Base-by-base conservation (phyloP, 2,888 invertebrate species). In the Plutella xylostella region DNA sequence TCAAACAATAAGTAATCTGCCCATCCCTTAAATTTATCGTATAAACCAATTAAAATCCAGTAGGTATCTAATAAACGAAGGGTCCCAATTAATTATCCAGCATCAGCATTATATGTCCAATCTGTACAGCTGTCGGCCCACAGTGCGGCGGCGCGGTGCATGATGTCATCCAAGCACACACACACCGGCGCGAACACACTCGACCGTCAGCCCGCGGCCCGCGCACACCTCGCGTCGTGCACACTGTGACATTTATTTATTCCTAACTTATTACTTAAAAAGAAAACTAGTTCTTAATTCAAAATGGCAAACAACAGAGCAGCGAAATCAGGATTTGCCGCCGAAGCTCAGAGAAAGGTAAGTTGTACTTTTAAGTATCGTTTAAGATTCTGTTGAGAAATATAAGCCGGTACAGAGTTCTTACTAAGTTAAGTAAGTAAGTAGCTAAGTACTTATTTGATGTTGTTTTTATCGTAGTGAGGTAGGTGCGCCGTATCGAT, bases 301-400 rank as follows among this genome's bases (percentile, higher is more conserved):
- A 71, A 53, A 58, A 93, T 93, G 93, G 92, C 93, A 59, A 89
- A 86, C 76, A 90, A 92, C 86, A 86, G 95, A 73, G 94, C 94
- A 59, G 86, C 93, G 49, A 94, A 94, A 78, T 93, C 94, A 66
- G 97, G 97, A 89, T 94, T 96, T 86, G 97, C 96, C 60, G 96
- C 96, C 48, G 97, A 97, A 77, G 95, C 96, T 44, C 96, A 97
- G 82, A 89, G 93, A 72, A 97, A 96, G 91, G 97, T 97, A 79
- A 88, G 88, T 63, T 37, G 28, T 18, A 15, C 31, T 40, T 30
- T 7, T 30, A 37, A 44, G 20, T 21, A 39, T 17, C 30, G 33
- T 22, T 11, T 40, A 22, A 12, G 40, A 1, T 30, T 15, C 14
- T 41, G 7, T 41, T 9, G 37, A 31, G 11, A 28, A 28, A 28